Conservation (phyloP, 2,113 vertebrate genomes). For the Sisor rabdophorus region DNA sequence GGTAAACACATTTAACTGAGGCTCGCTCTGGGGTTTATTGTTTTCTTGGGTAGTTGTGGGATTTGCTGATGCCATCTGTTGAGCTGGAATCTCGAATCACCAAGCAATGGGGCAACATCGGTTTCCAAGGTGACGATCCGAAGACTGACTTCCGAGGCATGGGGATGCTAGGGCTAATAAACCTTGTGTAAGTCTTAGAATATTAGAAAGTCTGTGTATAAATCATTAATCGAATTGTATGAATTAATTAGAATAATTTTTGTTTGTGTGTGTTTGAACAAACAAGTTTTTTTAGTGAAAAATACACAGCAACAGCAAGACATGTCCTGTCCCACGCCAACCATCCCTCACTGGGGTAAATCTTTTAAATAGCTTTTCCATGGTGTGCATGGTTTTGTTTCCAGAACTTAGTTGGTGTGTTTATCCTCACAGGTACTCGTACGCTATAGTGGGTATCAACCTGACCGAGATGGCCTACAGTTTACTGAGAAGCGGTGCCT, state of each 20-base stretch:
- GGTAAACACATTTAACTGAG: not conserved
- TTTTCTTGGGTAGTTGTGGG: conserved; percentile 81
- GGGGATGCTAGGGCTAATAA: conserved; percentile 90
- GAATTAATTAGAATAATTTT: not conserved
- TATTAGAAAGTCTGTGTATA: not conserved
- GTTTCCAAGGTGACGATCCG: conserved; percentile 97
- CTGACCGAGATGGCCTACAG: conserved; percentile 98
- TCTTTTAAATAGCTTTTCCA: not conserved
- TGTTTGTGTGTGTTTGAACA: conserved; percentile 26
- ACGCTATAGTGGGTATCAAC: conserved; percentile 98
- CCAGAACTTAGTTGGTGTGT: not conserved
- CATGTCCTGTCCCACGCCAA: conserved; percentile 86
- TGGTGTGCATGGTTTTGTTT: not conserved
- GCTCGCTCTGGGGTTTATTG: not conserved
- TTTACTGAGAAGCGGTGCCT: conserved; percentile 81
- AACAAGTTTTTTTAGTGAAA: conserved; percentile 88
- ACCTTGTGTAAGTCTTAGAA: conserved; percentile 84
- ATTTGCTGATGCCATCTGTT: conserved; percentile 84
- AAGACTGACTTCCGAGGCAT: conserved; percentile 99
- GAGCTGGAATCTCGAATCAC: conserved; percentile 85
- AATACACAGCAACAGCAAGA: conserved; percentile 80
- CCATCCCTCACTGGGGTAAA: conserved; percentile 92
- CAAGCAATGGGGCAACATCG: conserved; percentile 97
- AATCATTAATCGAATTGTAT: not conserved
- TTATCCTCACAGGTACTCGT: conserved; percentile 81